These are phyloP conservation scores for Uria aalge DNA, from an alignment of 2,113 vertebrate species.

Conservation along the genomic window DNA sequence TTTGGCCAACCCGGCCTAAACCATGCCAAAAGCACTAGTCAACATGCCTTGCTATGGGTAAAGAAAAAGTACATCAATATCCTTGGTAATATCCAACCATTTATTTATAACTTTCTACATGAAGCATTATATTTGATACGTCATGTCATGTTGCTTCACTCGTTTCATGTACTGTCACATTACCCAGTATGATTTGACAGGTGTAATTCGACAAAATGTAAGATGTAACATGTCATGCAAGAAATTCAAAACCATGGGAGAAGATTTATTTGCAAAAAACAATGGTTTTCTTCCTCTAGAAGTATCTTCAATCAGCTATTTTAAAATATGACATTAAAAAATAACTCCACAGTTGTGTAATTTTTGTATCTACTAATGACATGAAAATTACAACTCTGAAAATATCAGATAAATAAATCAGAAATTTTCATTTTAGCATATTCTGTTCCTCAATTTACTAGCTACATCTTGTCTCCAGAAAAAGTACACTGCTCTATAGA, in stretches of 20 bases:
- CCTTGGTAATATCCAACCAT: background rate
- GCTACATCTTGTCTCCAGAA: background rate
- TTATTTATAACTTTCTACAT: background rate
- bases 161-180: background rate
- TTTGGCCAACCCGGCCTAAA: too few species aligned
- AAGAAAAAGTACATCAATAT: background rate
- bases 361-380: background rate
- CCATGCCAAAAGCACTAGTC: background rate
- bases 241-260: background rate
- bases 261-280: background rate
- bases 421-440: background rate
- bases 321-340: background rate
- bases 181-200: background rate
- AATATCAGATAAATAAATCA: background rate
- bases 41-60: background rate
- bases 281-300: too few species aligned
- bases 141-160: background rate
- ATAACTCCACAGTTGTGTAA: background rate
- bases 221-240: background rate
- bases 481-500: background rate
- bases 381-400: background rate
- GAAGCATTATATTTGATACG: background rate
- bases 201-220: background rate
- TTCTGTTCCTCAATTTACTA: background rate
- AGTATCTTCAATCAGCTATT: background rate